Base-by-base conservation (phyloP, 2,888 invertebrate genomes). In the Spodoptera exigua region DNA sequence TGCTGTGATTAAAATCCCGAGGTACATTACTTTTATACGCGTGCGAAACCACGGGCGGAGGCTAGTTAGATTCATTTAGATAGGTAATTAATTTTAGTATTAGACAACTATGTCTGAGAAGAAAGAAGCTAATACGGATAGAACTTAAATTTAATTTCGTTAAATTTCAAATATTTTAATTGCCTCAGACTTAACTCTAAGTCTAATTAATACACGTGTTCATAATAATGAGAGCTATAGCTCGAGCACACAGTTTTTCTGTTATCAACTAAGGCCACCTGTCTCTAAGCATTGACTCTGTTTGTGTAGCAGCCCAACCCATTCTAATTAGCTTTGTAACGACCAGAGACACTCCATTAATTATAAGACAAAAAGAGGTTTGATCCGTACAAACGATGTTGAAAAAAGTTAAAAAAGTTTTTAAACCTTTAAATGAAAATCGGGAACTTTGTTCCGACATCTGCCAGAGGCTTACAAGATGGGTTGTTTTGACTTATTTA, bases 251-350 rank as follows among this genome's bases (percentile, higher is more conserved):
- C 62, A 54, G 57, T 51, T 60, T 62, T 64, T 60, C 65, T 74
- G 81, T 83, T 89, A 89, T 89, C 87, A 71, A 56, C 58, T 9
- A 55, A 63, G 71, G 72, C 76, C 78, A 76, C 91, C 91, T 91
- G 91, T 87, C 86, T 84, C 84, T 76, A 72, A 76, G 67, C 76
- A 81, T 81, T 74, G 76, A 87, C 85, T 89, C 87, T 86, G 88
- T 89, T 86, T 83, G 82, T 80, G 82, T 80, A 79, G 70, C 76
- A 78, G 76, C 51, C 56, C 70, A 49, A 55, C 65, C 70, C 59
- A 85, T 84, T 86, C 88, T 89, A 91, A 91, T 91, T 91, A 89
- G 86, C 80, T 81, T 71, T 80, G 80, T 86, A 86, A 86, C 85
- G 85, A 86, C 82, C 83, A 83, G 82, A 80, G 84, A 87, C 87